Percentiles rank a stretch among this genome's conserved stretches.
phyloP scores from a whole-genome alignment of 1,140 invertebrate genomes.

The Brachionus koreanus region DNA sequence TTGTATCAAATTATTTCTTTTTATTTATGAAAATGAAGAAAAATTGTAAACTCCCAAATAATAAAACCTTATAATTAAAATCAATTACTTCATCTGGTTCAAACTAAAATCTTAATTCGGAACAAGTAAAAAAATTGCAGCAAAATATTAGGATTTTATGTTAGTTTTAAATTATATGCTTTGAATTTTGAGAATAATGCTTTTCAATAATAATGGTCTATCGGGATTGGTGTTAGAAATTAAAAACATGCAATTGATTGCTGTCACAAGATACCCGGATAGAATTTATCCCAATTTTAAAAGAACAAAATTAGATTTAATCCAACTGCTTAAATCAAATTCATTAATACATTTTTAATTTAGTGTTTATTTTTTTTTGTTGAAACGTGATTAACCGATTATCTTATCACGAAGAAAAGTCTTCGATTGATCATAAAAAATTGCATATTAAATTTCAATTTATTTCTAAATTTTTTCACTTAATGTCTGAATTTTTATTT shows the following conservation, averaged over 20 bases:
- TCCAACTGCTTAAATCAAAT: not conserved
- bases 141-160: not conserved
- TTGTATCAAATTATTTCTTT: not conserved
- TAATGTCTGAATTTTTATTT: no score
- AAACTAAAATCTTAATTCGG: not conserved
- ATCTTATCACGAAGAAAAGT: not conserved
- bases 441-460: no score
- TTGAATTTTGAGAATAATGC: not conserved
- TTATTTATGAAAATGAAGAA: no score
- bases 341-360: not conserved
- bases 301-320: not conserved
- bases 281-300: not conserved
- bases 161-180: not conserved
- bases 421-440: no score
- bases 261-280: not conserved
- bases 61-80: not conserved
- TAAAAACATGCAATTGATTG: not conserved
- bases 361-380: not conserved
- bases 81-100: not conserved
- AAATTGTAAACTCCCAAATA: no score
- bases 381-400: not conserved
- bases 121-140: not conserved
- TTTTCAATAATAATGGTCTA: not conserved
- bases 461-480: no score
- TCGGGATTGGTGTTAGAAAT: not conserved